These are phyloP conservation scores for Graptemys geographica DNA, from an alignment of 2,797 vertebrate species.

Conservation along the genomic window DNA sequence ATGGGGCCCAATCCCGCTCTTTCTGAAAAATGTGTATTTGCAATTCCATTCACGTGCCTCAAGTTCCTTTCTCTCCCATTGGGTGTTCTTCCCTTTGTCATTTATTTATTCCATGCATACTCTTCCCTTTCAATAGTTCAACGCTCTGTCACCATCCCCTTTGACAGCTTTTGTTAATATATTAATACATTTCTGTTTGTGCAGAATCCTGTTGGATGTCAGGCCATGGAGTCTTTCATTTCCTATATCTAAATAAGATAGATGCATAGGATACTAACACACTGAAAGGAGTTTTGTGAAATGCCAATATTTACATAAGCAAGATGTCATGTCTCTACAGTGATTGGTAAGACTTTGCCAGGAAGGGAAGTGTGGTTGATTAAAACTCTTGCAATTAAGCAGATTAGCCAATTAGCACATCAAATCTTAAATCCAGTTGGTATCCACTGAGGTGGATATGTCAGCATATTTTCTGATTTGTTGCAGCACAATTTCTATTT, in stretches of 20 bases:
- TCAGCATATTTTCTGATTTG: neutral
- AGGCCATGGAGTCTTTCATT: fast-evolving
- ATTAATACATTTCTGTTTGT: neutral
- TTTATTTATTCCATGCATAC: neutral
- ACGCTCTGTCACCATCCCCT: neutral
- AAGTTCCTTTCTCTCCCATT: neutral
- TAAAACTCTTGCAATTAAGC: neutral
- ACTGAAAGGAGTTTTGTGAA: neutral
- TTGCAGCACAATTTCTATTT: too few species aligned
- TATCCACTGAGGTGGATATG: neutral
- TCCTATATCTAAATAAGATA: neutral
- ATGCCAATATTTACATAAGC: neutral
- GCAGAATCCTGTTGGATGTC: neutral
- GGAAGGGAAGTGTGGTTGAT: neutral
- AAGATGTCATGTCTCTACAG: neutral
- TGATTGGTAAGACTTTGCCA: neutral
- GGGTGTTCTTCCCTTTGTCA: neutral
- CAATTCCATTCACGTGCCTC: neutral
- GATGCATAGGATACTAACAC: neutral
- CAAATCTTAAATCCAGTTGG: neutral
- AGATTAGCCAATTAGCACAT: neutral
- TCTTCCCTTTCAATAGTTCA: neutral
- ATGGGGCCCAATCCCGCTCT: too few species aligned
- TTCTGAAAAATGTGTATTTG: neutral
- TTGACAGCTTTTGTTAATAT: neutral